These are phyloP conservation scores for Sitta carolinensis DNA, from an alignment of 2,797 vertebrate species.

Conservation along the genomic window DNA sequence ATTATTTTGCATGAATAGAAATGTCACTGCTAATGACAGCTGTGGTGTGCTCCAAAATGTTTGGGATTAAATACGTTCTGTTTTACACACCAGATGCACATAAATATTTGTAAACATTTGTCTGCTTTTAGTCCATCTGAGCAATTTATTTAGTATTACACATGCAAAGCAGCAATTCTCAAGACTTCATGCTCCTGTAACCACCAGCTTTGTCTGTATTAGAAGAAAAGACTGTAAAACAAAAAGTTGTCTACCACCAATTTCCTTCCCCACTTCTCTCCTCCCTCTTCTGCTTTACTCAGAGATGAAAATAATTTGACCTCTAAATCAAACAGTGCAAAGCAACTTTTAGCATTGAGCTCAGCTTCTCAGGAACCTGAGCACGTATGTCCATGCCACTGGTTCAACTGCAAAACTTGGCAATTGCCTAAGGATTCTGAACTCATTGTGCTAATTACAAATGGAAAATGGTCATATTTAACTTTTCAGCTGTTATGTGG, in stretches of 20 bases:
- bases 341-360: neutral
- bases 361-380: neutral
- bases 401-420: neutral
- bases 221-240: neutral
- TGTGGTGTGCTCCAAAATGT: neutral
- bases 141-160: neutral
- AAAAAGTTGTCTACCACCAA: neutral
- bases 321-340: neutral
- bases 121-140: neutral
- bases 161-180: neutral
- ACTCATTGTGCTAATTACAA: neutral
- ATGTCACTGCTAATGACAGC: conserved; percentile 5
- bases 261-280: neutral
- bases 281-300: neutral
- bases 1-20: conserved; percentile 35
- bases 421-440: neutral
- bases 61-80: neutral
- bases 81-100: neutral
- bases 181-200: neutral
- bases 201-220: neutral
- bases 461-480: neutral
- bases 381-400: neutral
- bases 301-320: neutral
- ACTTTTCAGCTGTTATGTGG: neutral
- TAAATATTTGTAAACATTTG: neutral